These are phyloP conservation scores for Hetaerina titia DNA, from an alignment of 2,888 invertebrate genomes.

Conservation along the genomic window DNA sequence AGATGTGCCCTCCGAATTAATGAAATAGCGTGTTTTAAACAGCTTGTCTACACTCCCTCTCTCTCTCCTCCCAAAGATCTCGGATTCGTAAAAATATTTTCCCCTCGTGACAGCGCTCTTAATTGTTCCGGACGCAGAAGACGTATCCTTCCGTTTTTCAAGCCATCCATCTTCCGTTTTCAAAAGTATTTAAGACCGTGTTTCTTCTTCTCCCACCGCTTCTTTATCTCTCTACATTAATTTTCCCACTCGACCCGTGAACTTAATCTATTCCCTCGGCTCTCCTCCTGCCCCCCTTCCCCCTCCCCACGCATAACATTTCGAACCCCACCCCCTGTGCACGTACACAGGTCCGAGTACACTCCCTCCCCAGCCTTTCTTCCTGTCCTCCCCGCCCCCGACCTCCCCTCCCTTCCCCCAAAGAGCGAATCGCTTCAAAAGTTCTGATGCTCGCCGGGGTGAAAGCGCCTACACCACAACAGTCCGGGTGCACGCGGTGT, in stretches of 20 bases:
- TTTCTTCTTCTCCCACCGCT: slow-evolving; percentile 19
- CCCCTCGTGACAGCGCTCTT: slow-evolving; percentile 34
- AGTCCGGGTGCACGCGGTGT: neutral
- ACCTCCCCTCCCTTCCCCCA: neutral
- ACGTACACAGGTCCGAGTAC: neutral
- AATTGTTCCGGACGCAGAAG: slow-evolving; percentile 44
- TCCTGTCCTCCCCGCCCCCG: neutral
- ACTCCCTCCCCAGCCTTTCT: neutral
- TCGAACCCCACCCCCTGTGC: neutral
- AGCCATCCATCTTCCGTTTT: slow-evolving; percentile 36
- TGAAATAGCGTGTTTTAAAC: slow-evolving; percentile 12
- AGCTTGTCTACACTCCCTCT: neutral
- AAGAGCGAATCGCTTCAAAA: neutral
- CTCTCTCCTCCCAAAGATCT: neutral
- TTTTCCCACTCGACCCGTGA: slow-evolving; percentile 43
- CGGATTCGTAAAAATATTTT: neutral
- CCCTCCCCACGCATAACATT: neutral
- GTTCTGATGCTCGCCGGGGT: neutral
- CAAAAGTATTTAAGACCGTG: slow-evolving; percentile 31
- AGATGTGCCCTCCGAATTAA: neutral
- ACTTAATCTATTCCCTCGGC: slow-evolving; percentile 27
- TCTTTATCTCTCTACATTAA: slow-evolving; percentile 40
- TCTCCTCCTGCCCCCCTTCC: neutral
- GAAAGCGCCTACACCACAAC: neutral
- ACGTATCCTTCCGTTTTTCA: slow-evolving; percentile 45